These are phyloP conservation scores for Discoglossus pictus DNA, from an alignment of 2,797 vertebrate genomes.

Conservation along the genomic window DNA sequence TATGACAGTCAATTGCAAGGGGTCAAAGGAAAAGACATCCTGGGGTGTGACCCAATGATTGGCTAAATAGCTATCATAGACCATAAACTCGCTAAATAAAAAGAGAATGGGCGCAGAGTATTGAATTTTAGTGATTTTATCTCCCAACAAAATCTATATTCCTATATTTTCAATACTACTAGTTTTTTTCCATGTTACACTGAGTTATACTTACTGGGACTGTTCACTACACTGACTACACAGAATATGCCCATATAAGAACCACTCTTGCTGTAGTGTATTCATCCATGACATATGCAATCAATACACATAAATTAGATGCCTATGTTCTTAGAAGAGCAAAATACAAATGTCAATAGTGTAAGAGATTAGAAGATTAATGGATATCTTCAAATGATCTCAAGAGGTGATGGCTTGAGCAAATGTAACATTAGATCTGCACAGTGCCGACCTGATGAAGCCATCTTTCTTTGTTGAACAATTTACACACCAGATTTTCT, in stretches of 20 bases:
- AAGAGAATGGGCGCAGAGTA: too few relatives aligned
- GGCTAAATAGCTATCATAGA: too few relatives aligned
- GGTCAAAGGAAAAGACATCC: too few relatives aligned
- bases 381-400: conserved; percentile 37
- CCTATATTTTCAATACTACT: too few relatives aligned
- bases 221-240: too few relatives aligned
- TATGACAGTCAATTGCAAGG: too few relatives aligned
- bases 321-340: conserved; percentile 5
- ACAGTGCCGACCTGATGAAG: conserved; percentile 19
- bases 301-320: conserved; percentile 23
- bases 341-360: conserved; percentile 9
- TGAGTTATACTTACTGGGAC: too few relatives aligned
- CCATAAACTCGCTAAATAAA: too few relatives aligned
- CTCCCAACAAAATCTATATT: too few relatives aligned
- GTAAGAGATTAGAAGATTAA: conserved; percentile 18
- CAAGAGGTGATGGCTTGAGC: conserved; percentile 30
- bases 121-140: too few relatives aligned
- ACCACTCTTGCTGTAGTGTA: neutral
- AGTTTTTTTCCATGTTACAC: too few relatives aligned
- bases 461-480: conserved; percentile 37
- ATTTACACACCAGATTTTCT: conserved; percentile 36
- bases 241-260: neutral
- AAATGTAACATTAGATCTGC: conserved; percentile 44
- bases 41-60: too few relatives aligned
- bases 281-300: conserved; percentile 7